phyloP scores from a whole-genome alignment of 2,797 vertebrate species.

The Bradypodion pumilum region DNA sequence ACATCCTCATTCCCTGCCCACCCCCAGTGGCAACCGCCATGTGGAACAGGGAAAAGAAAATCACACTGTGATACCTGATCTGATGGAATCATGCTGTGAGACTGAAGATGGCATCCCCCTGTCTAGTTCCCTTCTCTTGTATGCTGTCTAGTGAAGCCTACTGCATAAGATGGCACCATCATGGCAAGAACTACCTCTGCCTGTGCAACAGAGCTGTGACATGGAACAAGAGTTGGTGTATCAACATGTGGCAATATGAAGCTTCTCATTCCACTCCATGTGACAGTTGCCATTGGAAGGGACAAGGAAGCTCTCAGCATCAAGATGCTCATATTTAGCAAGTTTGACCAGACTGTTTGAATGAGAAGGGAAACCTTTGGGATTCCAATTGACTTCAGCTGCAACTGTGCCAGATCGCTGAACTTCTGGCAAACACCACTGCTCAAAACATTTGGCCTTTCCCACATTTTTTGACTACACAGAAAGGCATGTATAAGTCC shows the following conservation, averaged over 20 bases:
- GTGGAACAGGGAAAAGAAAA: not conserved
- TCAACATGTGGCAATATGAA: not conserved
- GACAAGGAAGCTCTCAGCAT: no score
- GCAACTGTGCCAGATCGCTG: not conserved
- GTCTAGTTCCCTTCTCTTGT: no score
- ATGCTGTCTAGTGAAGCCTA: no score
- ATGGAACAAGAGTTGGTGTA: no score
- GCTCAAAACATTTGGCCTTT: not conserved
- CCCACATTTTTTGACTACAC: not conserved
- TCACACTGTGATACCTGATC: no score
- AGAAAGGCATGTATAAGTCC: not conserved
- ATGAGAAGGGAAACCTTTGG: not conserved
- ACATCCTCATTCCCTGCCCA: not conserved
- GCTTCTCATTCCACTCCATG: not conserved
- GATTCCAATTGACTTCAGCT: not conserved
- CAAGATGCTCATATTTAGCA: not conserved
- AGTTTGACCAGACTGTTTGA: not conserved
- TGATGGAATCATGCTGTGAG: no score
- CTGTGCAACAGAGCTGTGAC: no score
- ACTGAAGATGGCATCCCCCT: no score
- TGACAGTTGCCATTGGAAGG: no score
- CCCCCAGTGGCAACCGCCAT: not conserved
- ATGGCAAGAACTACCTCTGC: no score
- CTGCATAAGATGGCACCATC: no score
- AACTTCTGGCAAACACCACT: not conserved